These are phyloP conservation scores for Microchirus variegatus DNA, from an alignment of 2,797 vertebrate genomes.

Conservation along the genomic window DNA sequence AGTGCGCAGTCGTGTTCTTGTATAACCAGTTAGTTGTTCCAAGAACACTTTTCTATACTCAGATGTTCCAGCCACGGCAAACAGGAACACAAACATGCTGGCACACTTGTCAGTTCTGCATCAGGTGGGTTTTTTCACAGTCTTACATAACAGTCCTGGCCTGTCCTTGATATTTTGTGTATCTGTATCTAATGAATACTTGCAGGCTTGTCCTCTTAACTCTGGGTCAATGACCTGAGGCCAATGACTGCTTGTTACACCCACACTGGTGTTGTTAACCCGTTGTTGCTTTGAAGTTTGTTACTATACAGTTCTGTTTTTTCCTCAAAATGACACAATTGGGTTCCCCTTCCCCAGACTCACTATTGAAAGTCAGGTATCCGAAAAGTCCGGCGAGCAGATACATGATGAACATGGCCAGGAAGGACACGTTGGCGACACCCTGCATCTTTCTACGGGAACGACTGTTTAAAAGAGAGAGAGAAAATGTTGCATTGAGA, in stretches of 20 bases:
- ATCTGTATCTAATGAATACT: constrained; percentile 14
- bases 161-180: not conserved
- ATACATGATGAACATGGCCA: constrained; percentile 98
- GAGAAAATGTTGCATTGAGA: not conserved
- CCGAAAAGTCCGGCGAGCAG: constrained; percentile 96
- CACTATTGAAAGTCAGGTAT: constrained; percentile 96
- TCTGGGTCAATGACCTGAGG: not conserved
- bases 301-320: not conserved
- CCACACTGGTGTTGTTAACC: no score
- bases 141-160: constrained; percentile 36
- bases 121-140: constrained; percentile 46
- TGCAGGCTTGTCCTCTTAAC: not conserved
- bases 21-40: constrained; percentile 37
- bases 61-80: constrained; percentile 41
- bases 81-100: constrained; percentile 12
- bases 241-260: not conserved
- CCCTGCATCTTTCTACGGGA: constrained; percentile 94
- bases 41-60: constrained; percentile 12
- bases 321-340: not conserved
- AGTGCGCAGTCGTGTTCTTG: constrained; percentile 22
- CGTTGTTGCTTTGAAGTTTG: not conserved
- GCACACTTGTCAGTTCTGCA: constrained; percentile 13
- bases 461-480: constrained; percentile 78
- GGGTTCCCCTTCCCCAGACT: constrained; percentile 46
- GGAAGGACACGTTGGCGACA: constrained; percentile 95